Base-by-base conservation (phyloP, 2,888 invertebrate genomes). In the Seira sanloemensis region DNA sequence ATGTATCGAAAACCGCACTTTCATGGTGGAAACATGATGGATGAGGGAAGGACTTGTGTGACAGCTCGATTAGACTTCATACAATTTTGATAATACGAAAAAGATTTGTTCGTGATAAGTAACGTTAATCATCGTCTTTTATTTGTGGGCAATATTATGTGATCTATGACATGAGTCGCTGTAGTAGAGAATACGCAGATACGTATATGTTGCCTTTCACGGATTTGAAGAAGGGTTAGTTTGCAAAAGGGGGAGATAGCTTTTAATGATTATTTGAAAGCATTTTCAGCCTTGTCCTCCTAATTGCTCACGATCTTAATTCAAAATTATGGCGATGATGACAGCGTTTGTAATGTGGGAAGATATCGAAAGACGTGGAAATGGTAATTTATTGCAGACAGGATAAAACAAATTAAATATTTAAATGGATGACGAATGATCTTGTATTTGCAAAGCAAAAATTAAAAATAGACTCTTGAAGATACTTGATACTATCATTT, bases 41-140 rank as follows among this genome's bases (percentile, higher is more conserved):
- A 78, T 69, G 78, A 78, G 78, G 16, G 27, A n/a, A 68, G 58
- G 78, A 21, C 16, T 24, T 37, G 37, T 37, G 46, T 78, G 78
- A 78, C 78, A 78, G 78, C 65, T 78, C 65, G 78, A 78, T 78
- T 72, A 78, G 62, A 69, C 24, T 78, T 78, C 50, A 72, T 27
- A 72, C 24, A 72, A 50, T 50, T n/a, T 24, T 72, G 24, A 69
- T 69, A 69, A 67, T 9, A 37, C 12, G 12, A 9, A 37, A 37
- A 37, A 37, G 37, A 37, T 5, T 37, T 37, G 5, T 37, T 37
- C 37, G 37, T 37, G 37, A 37, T 12, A 12, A 37, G 12, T 37
- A 37, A 37, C 5, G 12, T 9, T 37, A 37, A 37, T 37, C 37
- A 37, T 37, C 37, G 12, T 37, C 37, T 12, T 37, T 9, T 37